Evolutionary conservation across 2,797 vertebrate species (phyloP).

Genomic region (Pipistrellus pygmaeus): DNA sequence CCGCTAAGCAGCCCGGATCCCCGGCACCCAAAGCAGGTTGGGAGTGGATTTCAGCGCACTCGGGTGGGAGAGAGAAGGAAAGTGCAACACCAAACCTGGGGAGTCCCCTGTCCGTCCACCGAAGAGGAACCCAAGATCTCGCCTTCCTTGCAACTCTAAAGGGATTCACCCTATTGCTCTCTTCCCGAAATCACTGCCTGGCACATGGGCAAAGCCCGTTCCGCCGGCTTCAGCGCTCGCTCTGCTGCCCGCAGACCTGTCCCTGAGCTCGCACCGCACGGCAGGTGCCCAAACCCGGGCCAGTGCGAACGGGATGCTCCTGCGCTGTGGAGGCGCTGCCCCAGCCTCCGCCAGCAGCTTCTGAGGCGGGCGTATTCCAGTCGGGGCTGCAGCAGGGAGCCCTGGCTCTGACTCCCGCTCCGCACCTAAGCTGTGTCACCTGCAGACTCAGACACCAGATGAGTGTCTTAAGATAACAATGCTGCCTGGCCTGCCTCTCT

Average conservation of each 20-base stretch:
- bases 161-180: conserved; percentile 21
- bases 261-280: not conserved
- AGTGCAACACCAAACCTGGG: conserved; percentile 22
- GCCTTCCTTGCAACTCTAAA: conserved; percentile 63
- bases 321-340: conserved; percentile 48
- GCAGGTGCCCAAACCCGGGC: conserved; percentile 74
- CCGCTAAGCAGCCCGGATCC: conserved; percentile 24
- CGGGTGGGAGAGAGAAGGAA: not conserved
- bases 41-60: conserved; percentile 26
- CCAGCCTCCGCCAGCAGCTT: not conserved
- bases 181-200: not conserved
- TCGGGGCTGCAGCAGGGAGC: conserved; percentile 56
- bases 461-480: conserved; percentile 79
- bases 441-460: conserved; percentile 70
- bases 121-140: not conserved
- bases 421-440: conserved; percentile 68
- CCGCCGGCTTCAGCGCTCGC: not conserved
- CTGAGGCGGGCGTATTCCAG: not conserved
- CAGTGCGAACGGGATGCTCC: not conserved
- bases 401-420: conserved; percentile 2
- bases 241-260: conserved; percentile 57
- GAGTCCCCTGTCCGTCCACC: conserved; percentile 12
- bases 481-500: conserved; percentile 74
- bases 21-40: conserved; percentile 14
- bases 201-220: conserved; percentile 18